Evolutionary conservation across 2,888 invertebrate genomes (phyloP).

Genomic region (Orthosia incerta): DNA sequence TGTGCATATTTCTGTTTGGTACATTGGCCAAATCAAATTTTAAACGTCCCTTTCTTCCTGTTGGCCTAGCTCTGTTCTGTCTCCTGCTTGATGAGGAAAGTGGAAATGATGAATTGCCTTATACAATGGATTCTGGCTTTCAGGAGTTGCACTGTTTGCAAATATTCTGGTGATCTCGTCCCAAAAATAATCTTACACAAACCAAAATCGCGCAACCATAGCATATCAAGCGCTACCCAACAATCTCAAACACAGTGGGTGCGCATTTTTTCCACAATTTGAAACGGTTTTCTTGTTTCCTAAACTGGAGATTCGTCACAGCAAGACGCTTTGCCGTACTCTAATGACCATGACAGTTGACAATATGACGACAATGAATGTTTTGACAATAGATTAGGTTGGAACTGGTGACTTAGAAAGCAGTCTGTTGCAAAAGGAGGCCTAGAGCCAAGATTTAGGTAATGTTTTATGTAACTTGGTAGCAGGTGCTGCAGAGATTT

Average conservation of each 20-base stretch:
- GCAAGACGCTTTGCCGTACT: conserved; percentile 56
- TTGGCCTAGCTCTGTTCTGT: not conserved
- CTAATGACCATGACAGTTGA: conserved; percentile 55
- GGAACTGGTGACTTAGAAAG: conserved; percentile 44
- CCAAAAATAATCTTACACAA: not conserved
- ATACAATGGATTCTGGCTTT: too few species aligned
- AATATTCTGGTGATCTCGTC: too few species aligned
- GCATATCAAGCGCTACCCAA: conserved; percentile 4
- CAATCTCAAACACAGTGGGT: conserved; percentile 42
- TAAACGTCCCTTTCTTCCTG: not conserved
- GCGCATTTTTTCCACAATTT: conserved; percentile 59
- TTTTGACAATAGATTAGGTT: conserved; percentile 48
- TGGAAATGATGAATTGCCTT: too few species aligned
- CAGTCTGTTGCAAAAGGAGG: conserved; percentile 21
- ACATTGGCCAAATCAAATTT: not conserved
- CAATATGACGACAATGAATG: conserved; percentile 63
- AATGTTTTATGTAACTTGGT: not conserved
- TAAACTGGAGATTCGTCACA: conserved; percentile 64
- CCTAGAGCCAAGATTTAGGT: not conserved
- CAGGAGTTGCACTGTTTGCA: too few species aligned
- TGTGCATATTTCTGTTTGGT: not conserved
- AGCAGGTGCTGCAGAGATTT: not conserved
- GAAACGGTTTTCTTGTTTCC: conserved; percentile 64
- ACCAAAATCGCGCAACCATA: not conserved
- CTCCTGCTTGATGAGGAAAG: not conserved